A percentile compares a stretch with the other conserved stretches of the same genome.
Conservation (phyloP, 2,888 invertebrate genomes). For the Lasioglossum oenotherae region DNA sequence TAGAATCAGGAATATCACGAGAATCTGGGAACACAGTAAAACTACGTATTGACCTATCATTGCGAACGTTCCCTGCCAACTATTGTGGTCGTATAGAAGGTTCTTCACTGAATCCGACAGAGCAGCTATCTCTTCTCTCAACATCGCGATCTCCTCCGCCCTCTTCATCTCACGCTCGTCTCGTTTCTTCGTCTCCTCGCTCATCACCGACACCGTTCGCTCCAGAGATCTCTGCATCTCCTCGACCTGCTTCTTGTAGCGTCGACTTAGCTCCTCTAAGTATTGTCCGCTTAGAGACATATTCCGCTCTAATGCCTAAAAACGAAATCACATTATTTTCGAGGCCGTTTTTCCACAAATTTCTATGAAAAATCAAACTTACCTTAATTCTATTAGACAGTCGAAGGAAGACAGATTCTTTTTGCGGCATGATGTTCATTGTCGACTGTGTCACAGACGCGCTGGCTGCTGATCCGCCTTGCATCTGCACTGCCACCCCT, state of each 20-base stretch:
- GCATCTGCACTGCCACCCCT: slow-evolving; percentile 69
- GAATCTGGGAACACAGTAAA: slow-evolving; percentile 85
- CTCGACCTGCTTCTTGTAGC: slow-evolving; percentile 98
- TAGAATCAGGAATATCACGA: slow-evolving; percentile 85
- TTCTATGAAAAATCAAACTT: slow-evolving; percentile 25
- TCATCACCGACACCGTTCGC: slow-evolving; percentile 90
- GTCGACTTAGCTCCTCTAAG: slow-evolving; percentile 96
- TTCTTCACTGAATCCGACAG: slow-evolving; percentile 87
- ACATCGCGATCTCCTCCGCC: slow-evolving; percentile 90
- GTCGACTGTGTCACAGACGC: slow-evolving; percentile 82
- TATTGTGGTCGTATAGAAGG: slow-evolving; percentile 87
- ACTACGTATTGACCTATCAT: slow-evolving; percentile 86
- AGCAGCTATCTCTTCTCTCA: slow-evolving; percentile 88
- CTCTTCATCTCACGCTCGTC: slow-evolving; percentile 92
- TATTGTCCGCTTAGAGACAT: slow-evolving; percentile 98
- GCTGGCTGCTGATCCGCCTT: slow-evolving; percentile 81
- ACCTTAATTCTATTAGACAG: slow-evolving; percentile 98
- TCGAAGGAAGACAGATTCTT: slow-evolving; percentile 98
- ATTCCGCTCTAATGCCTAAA: slow-evolving; percentile 95
- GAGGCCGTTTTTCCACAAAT: no score
- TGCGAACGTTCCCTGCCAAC: slow-evolving; percentile 87
- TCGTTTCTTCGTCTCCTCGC: slow-evolving; percentile 89
- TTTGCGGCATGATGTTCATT: slow-evolving; percentile 85
- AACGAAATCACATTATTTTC: neutral
- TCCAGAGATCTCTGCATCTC: slow-evolving; percentile 95